These are phyloP conservation scores for Dunckerocampus dactyliophorus DNA, from an alignment of 2,113 vertebrate genomes.

Conservation along the genomic window DNA sequence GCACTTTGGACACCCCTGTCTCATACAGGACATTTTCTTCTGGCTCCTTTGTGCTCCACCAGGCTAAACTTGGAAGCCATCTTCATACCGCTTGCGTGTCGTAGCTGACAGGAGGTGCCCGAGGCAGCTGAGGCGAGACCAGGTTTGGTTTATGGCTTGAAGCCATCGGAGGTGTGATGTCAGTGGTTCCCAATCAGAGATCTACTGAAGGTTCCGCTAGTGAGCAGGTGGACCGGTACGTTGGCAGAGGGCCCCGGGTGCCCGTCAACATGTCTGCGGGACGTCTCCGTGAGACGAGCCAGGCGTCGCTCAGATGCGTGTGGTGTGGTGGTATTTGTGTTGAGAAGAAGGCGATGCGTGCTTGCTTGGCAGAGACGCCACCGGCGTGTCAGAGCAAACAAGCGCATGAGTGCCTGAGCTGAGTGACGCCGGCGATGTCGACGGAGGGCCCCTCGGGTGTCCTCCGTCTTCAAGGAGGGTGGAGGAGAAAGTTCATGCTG, in stretches of 20 bases:
- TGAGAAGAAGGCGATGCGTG: not conserved
- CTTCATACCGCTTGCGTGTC: too few species aligned
- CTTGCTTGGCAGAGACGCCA: slow-evolving; percentile 9
- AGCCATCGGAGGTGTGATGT: too few species aligned
- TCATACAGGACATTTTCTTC: too few species aligned
- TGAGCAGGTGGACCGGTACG: slow-evolving; percentile 20
- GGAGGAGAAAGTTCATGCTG: slow-evolving; percentile 27
- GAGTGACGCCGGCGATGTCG: slow-evolving; percentile 33
- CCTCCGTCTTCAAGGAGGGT: slow-evolving; percentile 13
- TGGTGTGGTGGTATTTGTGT: slow-evolving; percentile 12
- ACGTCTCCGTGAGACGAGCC: slow-evolving; percentile 39
- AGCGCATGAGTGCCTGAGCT: slow-evolving; percentile 36
- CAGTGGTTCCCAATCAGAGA: too few species aligned
- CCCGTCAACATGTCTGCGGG: slow-evolving; percentile 36
- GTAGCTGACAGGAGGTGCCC: too few species aligned
- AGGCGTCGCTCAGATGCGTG: slow-evolving; percentile 32
- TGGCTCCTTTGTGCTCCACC: too few species aligned
- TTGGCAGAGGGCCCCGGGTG: slow-evolving; percentile 19
- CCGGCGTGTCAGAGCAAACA: slow-evolving; percentile 39
- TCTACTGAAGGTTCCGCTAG: slow-evolving; percentile 23
- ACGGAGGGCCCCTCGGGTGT: slow-evolving; percentile 31
- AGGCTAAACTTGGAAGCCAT: too few species aligned
- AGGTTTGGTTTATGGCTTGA: too few species aligned
- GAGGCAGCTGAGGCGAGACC: too few species aligned
- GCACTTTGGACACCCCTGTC: too few species aligned